Percentiles rank a stretch among this genome's conserved stretches.
These are phyloP conservation scores for Nematostella vectensis DNA, from an alignment of 92 coral and sea anemone species.

Conservation along the genomic window DNA sequence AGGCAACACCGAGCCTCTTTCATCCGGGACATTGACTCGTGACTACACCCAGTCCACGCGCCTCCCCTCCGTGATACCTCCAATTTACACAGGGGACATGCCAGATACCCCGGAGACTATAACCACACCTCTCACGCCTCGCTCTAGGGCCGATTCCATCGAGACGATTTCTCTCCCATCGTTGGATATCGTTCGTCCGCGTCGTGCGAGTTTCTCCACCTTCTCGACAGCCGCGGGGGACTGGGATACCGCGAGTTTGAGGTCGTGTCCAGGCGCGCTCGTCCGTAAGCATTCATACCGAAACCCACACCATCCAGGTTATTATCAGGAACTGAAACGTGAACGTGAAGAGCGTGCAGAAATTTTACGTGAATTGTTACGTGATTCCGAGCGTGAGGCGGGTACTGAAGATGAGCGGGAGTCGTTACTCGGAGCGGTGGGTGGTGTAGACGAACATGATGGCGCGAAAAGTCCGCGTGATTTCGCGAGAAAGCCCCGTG, in stretches of 20 bases:
- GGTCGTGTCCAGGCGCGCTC: conserved; percentile 12
- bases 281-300: conserved; percentile 11
- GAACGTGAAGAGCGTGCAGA: conserved; percentile 15
- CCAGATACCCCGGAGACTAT: conserved; percentile 20
- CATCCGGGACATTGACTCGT: conserved; percentile 16
- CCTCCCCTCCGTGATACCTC: conserved; percentile 42
- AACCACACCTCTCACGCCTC: not conserved
- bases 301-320: conserved; percentile 27
- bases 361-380: conserved; percentile 3
- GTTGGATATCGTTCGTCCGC: conserved; percentile 20
- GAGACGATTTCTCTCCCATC: conserved; percentile 43
- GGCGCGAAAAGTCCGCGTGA: conserved; percentile 1
- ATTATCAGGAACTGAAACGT: conserved; percentile 17
- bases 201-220: conserved; percentile 40
- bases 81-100: conserved; percentile 31
- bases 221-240: conserved; percentile 37
- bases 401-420: conserved; percentile 1
- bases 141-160: conserved; percentile 18
- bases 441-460: not conserved
- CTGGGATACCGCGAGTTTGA: conserved; percentile 12
- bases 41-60: conserved; percentile 8
- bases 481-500: conserved; percentile 7
- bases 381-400: conserved; percentile 9
- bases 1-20: conserved; percentile 23
- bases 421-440: not conserved